Conservation (phyloP, 2,797 vertebrate genomes). For the Phoeniculus purpureus region DNA sequence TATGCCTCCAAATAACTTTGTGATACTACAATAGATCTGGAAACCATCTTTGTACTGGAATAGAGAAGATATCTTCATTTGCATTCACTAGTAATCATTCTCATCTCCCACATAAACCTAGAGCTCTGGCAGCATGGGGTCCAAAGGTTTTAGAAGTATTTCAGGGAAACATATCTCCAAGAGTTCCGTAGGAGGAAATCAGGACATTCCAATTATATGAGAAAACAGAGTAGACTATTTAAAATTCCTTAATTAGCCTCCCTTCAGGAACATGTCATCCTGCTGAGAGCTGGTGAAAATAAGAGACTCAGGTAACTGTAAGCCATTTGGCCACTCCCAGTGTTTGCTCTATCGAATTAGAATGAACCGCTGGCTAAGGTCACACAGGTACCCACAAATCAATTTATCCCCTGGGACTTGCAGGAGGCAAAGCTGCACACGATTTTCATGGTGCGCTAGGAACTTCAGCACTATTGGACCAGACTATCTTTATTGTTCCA, state of each 20-base stretch:
- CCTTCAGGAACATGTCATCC: conserved; percentile 4
- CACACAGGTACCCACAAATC: conserved; percentile 44
- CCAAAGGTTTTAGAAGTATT: conserved; percentile 54
- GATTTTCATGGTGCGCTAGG: background rate
- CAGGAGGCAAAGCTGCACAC: background rate
- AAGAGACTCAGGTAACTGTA: background rate
- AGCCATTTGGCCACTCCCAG: conserved; percentile 4
- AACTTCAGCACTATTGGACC: background rate
- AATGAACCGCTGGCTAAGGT: background rate
- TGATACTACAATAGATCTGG: background rate
- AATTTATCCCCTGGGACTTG: conserved; percentile 14
- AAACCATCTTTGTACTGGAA: background rate
- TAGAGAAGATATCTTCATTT: conserved; percentile 46
- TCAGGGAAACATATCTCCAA: conserved; percentile 14
- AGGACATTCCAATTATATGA: conserved; percentile 61
- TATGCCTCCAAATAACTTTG: background rate
- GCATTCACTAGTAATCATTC: conserved; percentile 50
- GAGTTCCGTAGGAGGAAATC: conserved; percentile 22
- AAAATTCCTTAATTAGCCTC: conserved; percentile 65
- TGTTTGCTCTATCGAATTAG: conserved; percentile 27
- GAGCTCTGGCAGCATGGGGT: conserved; percentile 11
- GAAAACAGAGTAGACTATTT: conserved; percentile 58
- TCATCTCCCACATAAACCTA: background rate
- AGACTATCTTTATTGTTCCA: too few species aligned
- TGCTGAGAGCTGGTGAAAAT: background rate